Evolutionary conservation across 2,888 invertebrate genomes (phyloP).

Genomic region (Hylaea fasciaria): DNA sequence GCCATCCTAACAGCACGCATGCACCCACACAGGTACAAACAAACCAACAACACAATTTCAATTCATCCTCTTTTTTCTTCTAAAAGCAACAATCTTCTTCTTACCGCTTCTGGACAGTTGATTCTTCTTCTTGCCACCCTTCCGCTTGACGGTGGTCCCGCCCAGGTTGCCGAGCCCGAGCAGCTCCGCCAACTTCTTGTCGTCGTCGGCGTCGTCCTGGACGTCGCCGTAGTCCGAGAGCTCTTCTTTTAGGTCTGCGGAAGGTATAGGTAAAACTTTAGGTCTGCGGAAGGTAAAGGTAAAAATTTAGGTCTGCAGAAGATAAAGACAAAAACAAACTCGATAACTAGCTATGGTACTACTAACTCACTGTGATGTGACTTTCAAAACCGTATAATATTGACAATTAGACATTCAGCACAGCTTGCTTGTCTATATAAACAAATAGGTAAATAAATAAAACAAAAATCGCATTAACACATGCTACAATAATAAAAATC

Average conservation of each 20-base stretch:
- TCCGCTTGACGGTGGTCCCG: conserved; percentile 56
- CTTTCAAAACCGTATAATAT: no score
- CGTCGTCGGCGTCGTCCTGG: conserved; percentile 55
- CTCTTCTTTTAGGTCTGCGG: conserved; percentile 65
- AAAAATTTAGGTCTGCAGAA: conserved; percentile 56
- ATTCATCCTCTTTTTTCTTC: no score
- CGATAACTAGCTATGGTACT: no score
- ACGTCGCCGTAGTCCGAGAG: conserved; percentile 59
- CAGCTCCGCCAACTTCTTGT: conserved; percentile 62
- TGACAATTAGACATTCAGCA: no score
- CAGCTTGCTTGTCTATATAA: no score
- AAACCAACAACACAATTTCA: no score
- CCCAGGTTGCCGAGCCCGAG: conserved; percentile 49
- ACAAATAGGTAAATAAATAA: no score
- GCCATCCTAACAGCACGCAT: no score
- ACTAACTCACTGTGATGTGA: no score
- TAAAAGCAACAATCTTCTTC: background rate
- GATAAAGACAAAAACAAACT: background rate
- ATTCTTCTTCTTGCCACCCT: conserved; percentile 43
- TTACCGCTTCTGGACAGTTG: conserved; percentile 41
- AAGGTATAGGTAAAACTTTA: conserved; percentile 48
- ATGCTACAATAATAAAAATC: no score
- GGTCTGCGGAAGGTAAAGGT: conserved; percentile 46
- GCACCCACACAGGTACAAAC: no score
- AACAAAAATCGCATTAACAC: no score